phyloP scores from a whole-genome alignment of 2,888 invertebrate genomes.

The Oxyscelio sp. region DNA sequence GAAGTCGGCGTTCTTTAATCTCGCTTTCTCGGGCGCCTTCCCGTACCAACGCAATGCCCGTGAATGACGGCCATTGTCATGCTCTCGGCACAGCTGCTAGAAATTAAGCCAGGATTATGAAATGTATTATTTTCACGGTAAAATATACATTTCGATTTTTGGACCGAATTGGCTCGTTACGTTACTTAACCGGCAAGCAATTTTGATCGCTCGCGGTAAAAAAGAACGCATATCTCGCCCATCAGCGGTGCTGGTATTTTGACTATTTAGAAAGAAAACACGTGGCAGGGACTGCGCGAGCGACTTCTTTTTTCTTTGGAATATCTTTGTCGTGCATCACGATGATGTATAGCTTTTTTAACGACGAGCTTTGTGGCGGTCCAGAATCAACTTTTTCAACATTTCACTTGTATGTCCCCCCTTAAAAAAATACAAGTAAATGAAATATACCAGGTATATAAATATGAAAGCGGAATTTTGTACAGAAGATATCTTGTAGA shows the following conservation, averaged over 20 bases:
- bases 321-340: slow-evolving; percentile 64
- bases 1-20: slow-evolving; percentile 87
- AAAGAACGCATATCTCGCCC: slow-evolving; percentile 29
- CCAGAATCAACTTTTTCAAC: background rate
- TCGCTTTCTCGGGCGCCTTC: slow-evolving; percentile 74
- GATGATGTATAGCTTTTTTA: slow-evolving; percentile 61
- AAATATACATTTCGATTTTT: slow-evolving; percentile 22
- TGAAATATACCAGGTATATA: no score
- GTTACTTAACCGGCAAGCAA: slow-evolving; percentile 12
- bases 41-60: slow-evolving; percentile 75
- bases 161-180: background rate
- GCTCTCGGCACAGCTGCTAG: slow-evolving; percentile 79
- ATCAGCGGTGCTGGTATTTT: slow-evolving; percentile 62
- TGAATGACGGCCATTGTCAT: slow-evolving; percentile 84
- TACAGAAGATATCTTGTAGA: no score
- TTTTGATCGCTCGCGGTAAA: background rate
- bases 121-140: slow-evolving; percentile 69
- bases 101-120: slow-evolving; percentile 83
- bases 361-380: slow-evolving; percentile 40
- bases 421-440: no score
- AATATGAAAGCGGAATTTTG: no score
- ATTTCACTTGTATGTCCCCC: no score
- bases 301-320: slow-evolving; percentile 43
- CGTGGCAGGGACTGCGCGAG: slow-evolving; percentile 32
- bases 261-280: slow-evolving; percentile 67